These are phyloP conservation scores for Saccostrea glomerata DNA, from an alignment of 1,140 invertebrate species.

Conservation along the genomic window DNA sequence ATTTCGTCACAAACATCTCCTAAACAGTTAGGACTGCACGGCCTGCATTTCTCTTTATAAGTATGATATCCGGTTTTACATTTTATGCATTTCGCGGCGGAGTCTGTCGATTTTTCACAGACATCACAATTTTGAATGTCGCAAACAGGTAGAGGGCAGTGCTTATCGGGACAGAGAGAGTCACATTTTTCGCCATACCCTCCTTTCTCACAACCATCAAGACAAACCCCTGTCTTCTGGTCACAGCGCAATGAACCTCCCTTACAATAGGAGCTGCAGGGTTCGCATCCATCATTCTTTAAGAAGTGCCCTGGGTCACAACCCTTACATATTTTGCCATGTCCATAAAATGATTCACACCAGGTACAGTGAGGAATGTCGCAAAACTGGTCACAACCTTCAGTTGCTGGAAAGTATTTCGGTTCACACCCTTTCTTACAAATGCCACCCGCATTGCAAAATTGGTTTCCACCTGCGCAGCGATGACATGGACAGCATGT, in stretches of 20 bases:
- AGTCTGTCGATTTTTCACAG: constrained; percentile 1
- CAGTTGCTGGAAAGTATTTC: constrained; percentile 9
- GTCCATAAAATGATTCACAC: constrained; percentile 32
- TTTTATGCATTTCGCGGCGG: neutral
- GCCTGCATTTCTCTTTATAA: neutral
- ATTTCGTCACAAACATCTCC: neutral
- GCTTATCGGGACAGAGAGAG: constrained; percentile 25
- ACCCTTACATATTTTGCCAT: constrained; percentile 40
- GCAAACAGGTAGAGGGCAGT: constrained; percentile 17
- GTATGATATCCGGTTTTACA: neutral
- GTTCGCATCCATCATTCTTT: neutral
- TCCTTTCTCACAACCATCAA: constrained; percentile 38
- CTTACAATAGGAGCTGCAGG: constrained; percentile 39
- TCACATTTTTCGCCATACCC: constrained; percentile 37
- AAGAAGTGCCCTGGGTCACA: constrained; percentile 43
- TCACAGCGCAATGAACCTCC: constrained; percentile 16
- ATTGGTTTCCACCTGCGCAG: constrained; percentile 40
- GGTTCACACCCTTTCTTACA: constrained; percentile 44
- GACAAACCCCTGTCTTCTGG: constrained; percentile 42
- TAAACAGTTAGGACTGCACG: constrained; percentile 27
- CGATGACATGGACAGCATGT: constrained; percentile 45
- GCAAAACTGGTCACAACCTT: constrained; percentile 38
- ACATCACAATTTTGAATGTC: constrained; percentile 3
- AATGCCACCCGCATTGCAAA: constrained; percentile 14
- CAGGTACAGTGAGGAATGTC: constrained; percentile 36